Conservation (phyloP, 2,888 invertebrate genomes). For the Masnerella sp. region DNA sequence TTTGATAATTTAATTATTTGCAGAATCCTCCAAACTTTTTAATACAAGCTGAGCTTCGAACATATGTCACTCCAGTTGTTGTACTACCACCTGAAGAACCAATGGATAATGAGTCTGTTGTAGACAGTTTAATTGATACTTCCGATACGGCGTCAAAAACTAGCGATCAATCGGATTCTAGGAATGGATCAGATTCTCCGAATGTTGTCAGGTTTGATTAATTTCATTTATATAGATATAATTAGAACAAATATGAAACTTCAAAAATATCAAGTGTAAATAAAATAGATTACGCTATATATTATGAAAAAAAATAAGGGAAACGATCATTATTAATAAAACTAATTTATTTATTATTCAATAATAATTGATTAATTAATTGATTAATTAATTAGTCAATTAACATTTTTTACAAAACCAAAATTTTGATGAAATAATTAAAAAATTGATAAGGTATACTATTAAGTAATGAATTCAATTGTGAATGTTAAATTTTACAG, state of each 20-base stretch:
- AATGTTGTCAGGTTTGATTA: slow-evolving; percentile 74
- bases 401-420: too few species aligned
- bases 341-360: too few species aligned
- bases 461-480: too few species aligned
- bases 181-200: slow-evolving; percentile 79
- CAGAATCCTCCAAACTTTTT: slow-evolving; percentile 96
- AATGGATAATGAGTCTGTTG: slow-evolving; percentile 80
- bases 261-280: too few species aligned
- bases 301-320: too few species aligned
- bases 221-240: neutral
- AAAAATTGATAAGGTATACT: too few species aligned
- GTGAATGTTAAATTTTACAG: slow-evolving; percentile 76
- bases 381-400: too few species aligned
- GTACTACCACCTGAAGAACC: slow-evolving; percentile 85
- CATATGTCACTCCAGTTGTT: slow-evolving; percentile 96
- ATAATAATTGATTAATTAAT: too few species aligned
- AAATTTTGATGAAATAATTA: too few species aligned
- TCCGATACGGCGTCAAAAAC: slow-evolving; percentile 80
- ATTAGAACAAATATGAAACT: too few species aligned
- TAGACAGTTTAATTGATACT: slow-evolving; percentile 84
- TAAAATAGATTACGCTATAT: too few species aligned
- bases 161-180: slow-evolving; percentile 71
- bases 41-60: slow-evolving; percentile 92
- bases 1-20: slow-evolving; percentile 8
- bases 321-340: too few species aligned